Evolutionary conservation across 2,113 vertebrate species (phyloP).

Genomic region (Urocitellus parryii): DNA sequence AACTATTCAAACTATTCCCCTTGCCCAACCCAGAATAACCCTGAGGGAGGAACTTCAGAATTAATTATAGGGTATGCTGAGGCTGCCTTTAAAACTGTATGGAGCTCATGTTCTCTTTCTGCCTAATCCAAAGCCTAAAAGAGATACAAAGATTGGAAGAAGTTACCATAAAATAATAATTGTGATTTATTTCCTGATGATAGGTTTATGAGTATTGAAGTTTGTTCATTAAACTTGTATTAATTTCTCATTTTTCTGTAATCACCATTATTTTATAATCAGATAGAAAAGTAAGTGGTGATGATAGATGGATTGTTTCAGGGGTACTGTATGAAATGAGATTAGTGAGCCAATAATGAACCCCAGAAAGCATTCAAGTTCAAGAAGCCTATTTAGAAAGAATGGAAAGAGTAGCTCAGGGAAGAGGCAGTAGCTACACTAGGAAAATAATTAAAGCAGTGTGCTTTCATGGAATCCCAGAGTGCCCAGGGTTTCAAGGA

Average conservation of each 20-base stretch:
- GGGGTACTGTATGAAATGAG: not conserved
- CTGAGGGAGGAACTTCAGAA: not conserved
- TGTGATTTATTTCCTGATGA: not conserved
- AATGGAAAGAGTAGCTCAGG: not conserved
- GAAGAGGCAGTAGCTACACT: not conserved
- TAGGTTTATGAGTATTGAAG: not conserved
- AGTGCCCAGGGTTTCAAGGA: not conserved
- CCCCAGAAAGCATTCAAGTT: not conserved
- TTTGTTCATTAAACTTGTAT: not conserved
- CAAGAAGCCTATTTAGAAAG: not conserved
- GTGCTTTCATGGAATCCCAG: not conserved
- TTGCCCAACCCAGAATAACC: not conserved
- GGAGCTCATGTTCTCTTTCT: not conserved
- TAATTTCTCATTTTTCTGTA: not conserved
- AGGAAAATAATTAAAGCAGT: not conserved
- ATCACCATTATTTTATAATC: not conserved
- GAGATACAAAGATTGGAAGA: not conserved
- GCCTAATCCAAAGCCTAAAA: not conserved
- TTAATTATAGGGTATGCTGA: not conserved
- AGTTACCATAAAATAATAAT: not conserved
- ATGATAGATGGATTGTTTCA: not conserved
- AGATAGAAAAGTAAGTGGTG: not conserved
- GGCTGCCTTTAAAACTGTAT: not conserved
- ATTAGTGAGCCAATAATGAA: not conserved
- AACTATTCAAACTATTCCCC: rapidly evolving